Percentiles rank a stretch among this genome's conserved stretches.
These are phyloP conservation scores for Salvelinus fontinalis DNA, from an alignment of 2,113 vertebrate species.

Conservation along the genomic window DNA sequence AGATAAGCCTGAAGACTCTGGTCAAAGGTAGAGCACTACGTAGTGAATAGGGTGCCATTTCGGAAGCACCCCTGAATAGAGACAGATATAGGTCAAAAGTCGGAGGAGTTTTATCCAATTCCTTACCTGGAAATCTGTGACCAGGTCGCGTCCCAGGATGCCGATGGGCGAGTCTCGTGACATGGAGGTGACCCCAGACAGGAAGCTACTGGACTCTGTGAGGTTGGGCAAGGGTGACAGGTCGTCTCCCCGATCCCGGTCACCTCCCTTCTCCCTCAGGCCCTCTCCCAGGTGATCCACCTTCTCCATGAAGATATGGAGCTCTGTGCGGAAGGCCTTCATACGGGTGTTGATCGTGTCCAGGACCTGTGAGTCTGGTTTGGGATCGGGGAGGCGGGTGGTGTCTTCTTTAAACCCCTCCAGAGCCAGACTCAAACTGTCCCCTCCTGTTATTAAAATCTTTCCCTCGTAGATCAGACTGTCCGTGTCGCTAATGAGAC, in stretches of 20 bases:
- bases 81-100: not conserved
- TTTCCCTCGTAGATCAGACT: constrained; percentile 80
- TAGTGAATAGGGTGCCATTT: too few relatives aligned
- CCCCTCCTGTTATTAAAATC: constrained; percentile 71
- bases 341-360: constrained; percentile 87
- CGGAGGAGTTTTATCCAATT: not conserved
- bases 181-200: constrained; percentile 92
- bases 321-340: constrained; percentile 89
- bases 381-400: constrained; percentile 46
- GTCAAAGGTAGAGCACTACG: constrained; percentile 15
- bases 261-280: constrained; percentile 82
- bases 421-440: too few relatives aligned
- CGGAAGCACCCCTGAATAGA: too few relatives aligned
- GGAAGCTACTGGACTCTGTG: constrained; percentile 96
- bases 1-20: constrained; percentile 12
- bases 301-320: constrained; percentile 91
- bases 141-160: constrained; percentile 90
- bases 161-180: constrained; percentile 95
- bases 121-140: constrained; percentile 93
- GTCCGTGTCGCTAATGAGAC: constrained; percentile 87
- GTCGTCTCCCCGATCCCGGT: constrained; percentile 85
- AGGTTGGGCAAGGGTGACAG: constrained; percentile 92
- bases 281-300: constrained; percentile 85
- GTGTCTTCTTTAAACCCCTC: constrained; percentile 39
- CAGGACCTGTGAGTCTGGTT: constrained; percentile 79